Conservation (phyloP, 2,797 vertebrate species). For the Mallotus villosus region DNA sequence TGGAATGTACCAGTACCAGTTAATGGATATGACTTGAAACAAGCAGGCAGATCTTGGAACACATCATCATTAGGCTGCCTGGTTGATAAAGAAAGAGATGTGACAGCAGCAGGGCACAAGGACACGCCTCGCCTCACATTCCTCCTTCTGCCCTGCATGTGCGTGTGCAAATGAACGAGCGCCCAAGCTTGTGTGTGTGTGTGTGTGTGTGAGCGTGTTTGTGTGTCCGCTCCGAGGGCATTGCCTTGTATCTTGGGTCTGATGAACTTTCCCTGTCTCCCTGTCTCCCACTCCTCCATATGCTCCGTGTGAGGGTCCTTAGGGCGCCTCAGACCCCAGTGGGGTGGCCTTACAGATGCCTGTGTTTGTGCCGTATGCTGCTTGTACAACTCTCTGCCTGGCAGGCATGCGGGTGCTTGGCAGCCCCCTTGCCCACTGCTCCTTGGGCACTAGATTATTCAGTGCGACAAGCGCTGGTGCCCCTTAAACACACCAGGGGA, state of each 20-base stretch:
- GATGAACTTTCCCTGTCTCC: slow-evolving; percentile 9
- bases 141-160: background rate
- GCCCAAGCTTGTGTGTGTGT: background rate
- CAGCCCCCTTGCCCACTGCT: slow-evolving; percentile 23
- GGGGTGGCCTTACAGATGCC: slow-evolving; percentile 10
- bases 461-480: slow-evolving; percentile 44
- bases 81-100: slow-evolving; percentile 3
- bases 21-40: too few species aligned
- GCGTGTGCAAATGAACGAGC: background rate
- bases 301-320: slow-evolving; percentile 14
- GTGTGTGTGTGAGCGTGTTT: background rate
- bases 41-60: background rate
- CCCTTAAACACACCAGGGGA: slow-evolving; percentile 41
- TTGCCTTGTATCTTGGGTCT: background rate
- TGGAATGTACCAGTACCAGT: too few species aligned
- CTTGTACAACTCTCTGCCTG: slow-evolving; percentile 9
- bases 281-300: slow-evolving; percentile 22
- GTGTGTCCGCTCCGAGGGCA: background rate
- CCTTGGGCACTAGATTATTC: slow-evolving; percentile 46
- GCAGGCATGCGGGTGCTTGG: slow-evolving; percentile 15
- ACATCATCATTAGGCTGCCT: slow-evolving; percentile 10
- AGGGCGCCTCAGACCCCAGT: slow-evolving; percentile 9
- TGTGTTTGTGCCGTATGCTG: background rate
- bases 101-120: slow-evolving; percentile 3
- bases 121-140: background rate